Evolutionary conservation across 2,113 vertebrate genomes (phyloP).

Genomic region (Tonatia bakeri): DNA sequence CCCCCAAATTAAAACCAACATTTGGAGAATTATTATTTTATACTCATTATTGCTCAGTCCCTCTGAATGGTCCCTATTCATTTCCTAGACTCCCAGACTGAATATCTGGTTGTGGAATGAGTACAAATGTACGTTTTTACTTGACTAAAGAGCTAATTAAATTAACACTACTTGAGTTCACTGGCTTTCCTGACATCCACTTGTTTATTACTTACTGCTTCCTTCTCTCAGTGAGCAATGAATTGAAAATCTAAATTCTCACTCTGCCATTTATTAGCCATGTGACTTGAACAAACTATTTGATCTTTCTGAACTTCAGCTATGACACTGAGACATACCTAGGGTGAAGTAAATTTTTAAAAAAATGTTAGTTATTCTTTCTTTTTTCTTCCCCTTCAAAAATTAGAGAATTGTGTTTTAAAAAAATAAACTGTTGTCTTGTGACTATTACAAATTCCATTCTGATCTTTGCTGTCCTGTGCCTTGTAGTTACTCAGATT

Average conservation of each 20-base stretch:
- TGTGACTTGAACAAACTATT: background rate
- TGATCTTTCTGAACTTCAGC: background rate
- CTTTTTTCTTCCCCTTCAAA: background rate
- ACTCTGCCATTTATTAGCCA: background rate
- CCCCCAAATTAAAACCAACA: background rate
- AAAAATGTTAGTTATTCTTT: background rate
- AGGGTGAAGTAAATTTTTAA: background rate
- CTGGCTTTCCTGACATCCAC: background rate
- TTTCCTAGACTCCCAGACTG: background rate
- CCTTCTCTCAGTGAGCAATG: background rate
- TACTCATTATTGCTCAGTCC: background rate
- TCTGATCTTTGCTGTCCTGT: background rate
- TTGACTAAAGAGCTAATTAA: background rate
- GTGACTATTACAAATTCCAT: background rate
- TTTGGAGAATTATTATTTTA: background rate
- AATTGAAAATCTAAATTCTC: background rate
- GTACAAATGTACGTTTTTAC: background rate
- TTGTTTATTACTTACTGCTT: background rate
- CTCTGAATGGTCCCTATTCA: background rate
- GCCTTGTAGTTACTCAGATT: background rate
- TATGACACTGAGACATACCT: background rate
- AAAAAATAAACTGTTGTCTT: background rate
- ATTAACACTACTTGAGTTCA: background rate
- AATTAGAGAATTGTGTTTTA: background rate
- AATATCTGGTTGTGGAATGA: background rate